These are phyloP conservation scores for Cassiopea andromeda DNA, from an alignment of 30 jellyfish, hydroid and myxozoan species.

Conservation along the genomic window DNA sequence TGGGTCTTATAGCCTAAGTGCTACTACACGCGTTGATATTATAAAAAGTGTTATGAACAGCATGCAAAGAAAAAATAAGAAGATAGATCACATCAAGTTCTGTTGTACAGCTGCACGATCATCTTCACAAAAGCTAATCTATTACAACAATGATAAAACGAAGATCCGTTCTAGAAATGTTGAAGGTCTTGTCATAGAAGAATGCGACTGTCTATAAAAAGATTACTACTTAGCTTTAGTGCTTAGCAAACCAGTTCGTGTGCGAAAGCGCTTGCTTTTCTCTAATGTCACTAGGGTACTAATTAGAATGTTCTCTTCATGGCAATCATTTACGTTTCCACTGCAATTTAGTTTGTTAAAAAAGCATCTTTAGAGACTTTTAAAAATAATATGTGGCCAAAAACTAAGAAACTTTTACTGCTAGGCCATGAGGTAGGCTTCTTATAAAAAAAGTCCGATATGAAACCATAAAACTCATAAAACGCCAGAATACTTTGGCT, in stretches of 20 bases:
- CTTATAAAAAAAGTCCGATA: too few species aligned
- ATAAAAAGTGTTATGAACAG: constrained; percentile 43
- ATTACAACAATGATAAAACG: constrained; percentile 50
- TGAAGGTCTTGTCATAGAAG: constrained; percentile 53
- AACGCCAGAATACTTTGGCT: too few species aligned
- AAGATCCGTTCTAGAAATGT: constrained; percentile 21
- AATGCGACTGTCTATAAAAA: constrained; percentile 56
- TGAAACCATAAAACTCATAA: too few species aligned
- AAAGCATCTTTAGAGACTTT: too few species aligned
- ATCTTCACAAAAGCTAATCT: constrained; percentile 58
- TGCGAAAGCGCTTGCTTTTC: too few species aligned
- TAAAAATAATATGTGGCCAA: too few species aligned
- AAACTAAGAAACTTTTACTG: too few species aligned
- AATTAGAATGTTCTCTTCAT: too few species aligned
- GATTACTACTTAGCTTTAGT: neutral
- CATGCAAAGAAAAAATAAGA: constrained; percentile 27
- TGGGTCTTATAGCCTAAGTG: constrained; percentile 52
- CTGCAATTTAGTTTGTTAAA: too few species aligned
- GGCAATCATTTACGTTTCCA: too few species aligned
- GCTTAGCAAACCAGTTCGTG: neutral
- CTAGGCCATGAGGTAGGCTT: too few species aligned
- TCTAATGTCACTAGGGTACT: too few species aligned
- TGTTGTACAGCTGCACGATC: constrained; percentile 69
- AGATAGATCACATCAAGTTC: constrained; percentile 47
- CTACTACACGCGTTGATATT: constrained; percentile 60